Base-by-base conservation (phyloP, 2,888 invertebrate species). In the Vanessa cardui region DNA sequence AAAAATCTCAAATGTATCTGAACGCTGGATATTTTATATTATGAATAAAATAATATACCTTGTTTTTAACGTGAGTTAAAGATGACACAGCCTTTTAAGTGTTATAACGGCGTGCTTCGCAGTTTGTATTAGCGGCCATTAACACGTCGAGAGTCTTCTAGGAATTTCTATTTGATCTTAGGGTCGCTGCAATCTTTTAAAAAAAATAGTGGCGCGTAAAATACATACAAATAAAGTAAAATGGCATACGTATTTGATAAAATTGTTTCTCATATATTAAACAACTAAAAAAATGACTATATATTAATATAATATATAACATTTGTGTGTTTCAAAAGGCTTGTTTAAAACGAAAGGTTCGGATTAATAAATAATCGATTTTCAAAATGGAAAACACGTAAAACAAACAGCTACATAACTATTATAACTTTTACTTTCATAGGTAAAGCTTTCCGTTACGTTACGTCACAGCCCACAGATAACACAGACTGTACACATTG, bases 391-490 rank as follows among this genome's bases (percentile, higher is more conserved):
- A 9, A 49, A 18, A 20, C 50, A 20, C 50, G 20, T 15, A 21
- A 20, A 9, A 50, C 21, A 52, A 26, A 52, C 15, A 52, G 26
- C 15, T 21, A 26, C 21, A 5, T 18, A 16, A 45, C 16, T 52
- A 45, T 59, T 59, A 64, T 64, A 52, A 64, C 58, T 64, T 64
- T 64, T 50, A 45, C 59, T 64, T 64, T 52, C 47, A 50, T 64
- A 46, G 59, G 50, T 59, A 9, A 31, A 6, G 31, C 26, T 9
- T 18, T 31, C 12, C n/a, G 31, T 4, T 12, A 39, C 12, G 12
- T 12, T 15, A 49, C 49, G n/a, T 52, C 33, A 15, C 20, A 46
- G 39, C 20, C 50, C 31, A 31, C 45, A 46, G 15, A 4, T 44
- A 47, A n/a, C 5, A 52, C 20, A 12, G 16, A 49, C 9, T 18